phyloP scores from a whole-genome alignment of 2,113 vertebrate species.

The Carassius carassius region DNA sequence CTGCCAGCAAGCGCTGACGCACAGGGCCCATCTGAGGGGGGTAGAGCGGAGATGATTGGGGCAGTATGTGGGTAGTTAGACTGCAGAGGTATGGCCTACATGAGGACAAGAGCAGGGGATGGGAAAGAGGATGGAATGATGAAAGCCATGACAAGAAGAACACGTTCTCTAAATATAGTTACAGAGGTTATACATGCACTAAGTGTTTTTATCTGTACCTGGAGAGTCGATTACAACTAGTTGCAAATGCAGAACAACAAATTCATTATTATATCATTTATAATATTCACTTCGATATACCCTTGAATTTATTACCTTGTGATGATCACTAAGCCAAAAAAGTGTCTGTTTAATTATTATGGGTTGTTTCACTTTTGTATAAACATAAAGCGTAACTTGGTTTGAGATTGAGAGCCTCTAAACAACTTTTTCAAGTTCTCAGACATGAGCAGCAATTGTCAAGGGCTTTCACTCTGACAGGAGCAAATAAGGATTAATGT shows the following conservation, averaged over 20 bases:
- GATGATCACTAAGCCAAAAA: not conserved
- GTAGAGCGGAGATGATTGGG: conserved; percentile 61
- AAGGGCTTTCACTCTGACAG: conserved; percentile 38
- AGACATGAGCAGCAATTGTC: conserved; percentile 13
- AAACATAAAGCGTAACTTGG: conserved; percentile 14
- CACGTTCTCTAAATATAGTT: conserved; percentile 42
- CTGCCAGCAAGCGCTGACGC: conserved; percentile 72
- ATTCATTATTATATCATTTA: not conserved
- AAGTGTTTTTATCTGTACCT: not conserved
- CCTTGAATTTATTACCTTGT: not conserved
- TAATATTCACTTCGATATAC: not conserved
- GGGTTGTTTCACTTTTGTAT: not conserved
- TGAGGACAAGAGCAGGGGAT: conserved; percentile 27
- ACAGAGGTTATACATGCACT: not conserved
- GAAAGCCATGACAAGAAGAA: conserved; percentile 11
- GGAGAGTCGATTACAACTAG: too few relatives aligned
- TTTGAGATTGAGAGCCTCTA: conserved; percentile 15
- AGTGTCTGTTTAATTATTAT: conserved; percentile 17
- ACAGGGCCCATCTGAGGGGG: conserved; percentile 70
- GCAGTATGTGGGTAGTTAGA: conserved; percentile 54
- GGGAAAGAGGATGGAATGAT: not conserved
- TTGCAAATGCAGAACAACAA: not conserved
- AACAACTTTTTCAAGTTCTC: conserved; percentile 34
- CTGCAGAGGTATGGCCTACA: conserved; percentile 41
- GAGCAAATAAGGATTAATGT: conserved; percentile 34